These are phyloP conservation scores for Musca vetustissima DNA, from an alignment of 1,140 invertebrate genomes.

Conservation along the genomic window DNA sequence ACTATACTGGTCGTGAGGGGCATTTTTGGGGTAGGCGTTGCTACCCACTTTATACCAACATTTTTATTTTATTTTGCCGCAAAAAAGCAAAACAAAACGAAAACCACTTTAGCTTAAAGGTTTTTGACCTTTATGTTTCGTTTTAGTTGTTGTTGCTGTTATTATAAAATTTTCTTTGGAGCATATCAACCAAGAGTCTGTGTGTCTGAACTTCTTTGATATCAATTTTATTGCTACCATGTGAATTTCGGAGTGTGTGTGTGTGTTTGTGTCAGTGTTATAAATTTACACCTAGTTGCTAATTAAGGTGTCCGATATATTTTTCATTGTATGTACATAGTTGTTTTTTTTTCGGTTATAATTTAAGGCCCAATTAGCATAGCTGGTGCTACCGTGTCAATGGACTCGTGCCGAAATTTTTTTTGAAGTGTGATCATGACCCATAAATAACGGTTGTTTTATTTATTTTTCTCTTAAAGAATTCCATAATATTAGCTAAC, in stretches of 20 bases:
- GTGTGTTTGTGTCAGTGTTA: background rate
- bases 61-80: no score
- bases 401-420: no score
- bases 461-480: no score
- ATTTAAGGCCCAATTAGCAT: conserved; percentile 6
- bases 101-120: background rate
- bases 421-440: no score
- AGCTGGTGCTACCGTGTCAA: no score
- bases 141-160: background rate
- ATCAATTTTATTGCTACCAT: no score
- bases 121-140: conserved; percentile 7
- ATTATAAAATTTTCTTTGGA: background rate
- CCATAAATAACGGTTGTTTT: background rate
- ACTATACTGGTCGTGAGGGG: no score
- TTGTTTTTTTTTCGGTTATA: background rate
- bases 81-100: no score
- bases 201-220: no score
- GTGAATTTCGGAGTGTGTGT: no score
- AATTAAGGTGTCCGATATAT: background rate
- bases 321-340: no score
- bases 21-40: background rate
- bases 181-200: background rate
- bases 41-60: background rate
- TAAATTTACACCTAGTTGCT: conserved; percentile 2
- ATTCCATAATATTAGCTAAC: no score